Conservation (phyloP, 2,888 invertebrate species). For the Lomographa bimaculata region DNA sequence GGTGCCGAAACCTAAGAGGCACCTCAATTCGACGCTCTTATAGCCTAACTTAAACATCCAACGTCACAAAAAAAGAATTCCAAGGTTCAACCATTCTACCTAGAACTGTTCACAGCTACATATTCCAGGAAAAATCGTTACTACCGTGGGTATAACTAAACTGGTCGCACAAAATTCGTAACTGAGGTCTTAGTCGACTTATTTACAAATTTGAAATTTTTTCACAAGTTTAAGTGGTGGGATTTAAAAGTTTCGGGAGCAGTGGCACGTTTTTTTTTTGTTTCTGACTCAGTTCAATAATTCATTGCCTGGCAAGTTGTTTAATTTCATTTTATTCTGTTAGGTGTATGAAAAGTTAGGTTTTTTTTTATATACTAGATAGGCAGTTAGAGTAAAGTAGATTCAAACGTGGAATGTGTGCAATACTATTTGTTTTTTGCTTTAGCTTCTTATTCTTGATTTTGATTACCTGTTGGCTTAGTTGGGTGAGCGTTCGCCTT, state of each 20-base stretch:
- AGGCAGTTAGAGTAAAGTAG: too few species aligned
- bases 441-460: too few species aligned
- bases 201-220: slow-evolving; percentile 42
- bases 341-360: too few species aligned
- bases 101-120: not conserved
- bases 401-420: too few species aligned
- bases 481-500: too few species aligned
- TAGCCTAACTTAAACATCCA: slow-evolving; percentile 14
- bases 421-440: too few species aligned
- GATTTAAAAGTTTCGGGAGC: slow-evolving; percentile 37
- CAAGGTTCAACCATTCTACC: slow-evolving; percentile 8
- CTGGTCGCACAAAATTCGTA: slow-evolving; percentile 23
- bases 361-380: too few species aligned
- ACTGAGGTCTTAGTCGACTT: slow-evolving; percentile 32
- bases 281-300: slow-evolving; percentile 36
- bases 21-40: slow-evolving; percentile 2
- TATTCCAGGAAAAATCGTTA: not conserved
- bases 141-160: slow-evolving; percentile 4
- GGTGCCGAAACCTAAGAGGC: slow-evolving; percentile 13
- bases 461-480: too few species aligned
- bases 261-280: slow-evolving; percentile 29
- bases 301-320: slow-evolving; percentile 35
- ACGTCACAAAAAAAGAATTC: slow-evolving; percentile 10
- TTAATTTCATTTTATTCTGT: slow-evolving; percentile 37
- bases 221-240: slow-evolving; percentile 42